Conservation (phyloP, 2,888 invertebrate genomes). For the Polydesmus complanatus region DNA sequence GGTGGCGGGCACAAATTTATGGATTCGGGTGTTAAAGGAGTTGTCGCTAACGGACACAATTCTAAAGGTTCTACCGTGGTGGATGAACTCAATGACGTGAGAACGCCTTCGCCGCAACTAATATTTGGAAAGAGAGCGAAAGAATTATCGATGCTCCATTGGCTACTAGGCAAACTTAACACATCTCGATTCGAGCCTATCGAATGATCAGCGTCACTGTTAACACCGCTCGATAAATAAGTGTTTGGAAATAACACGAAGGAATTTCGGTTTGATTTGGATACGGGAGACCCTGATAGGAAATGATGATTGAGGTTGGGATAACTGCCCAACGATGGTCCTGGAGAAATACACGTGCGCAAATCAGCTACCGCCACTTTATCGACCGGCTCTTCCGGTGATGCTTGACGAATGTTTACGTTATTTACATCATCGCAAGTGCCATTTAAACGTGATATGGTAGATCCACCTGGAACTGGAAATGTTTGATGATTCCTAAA, state of each 20-base stretch:
- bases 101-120: conserved; percentile 8
- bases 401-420: conserved; percentile 22
- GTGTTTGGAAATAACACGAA: not conserved
- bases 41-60: not conserved
- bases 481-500: not conserved
- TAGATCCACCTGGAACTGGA: not conserved
- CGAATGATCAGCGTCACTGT: not conserved
- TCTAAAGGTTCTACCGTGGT: conserved; percentile 5
- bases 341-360: conserved; percentile 17
- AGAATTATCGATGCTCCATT: conserved; percentile 12
- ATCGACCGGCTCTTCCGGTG: conserved; percentile 21
- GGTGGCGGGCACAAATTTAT: conserved; percentile 9
- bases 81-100: conserved; percentile 7
- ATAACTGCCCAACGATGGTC: not conserved
- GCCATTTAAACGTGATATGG: not conserved
- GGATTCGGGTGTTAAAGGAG: not conserved
- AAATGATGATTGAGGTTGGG: not conserved
- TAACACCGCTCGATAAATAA: not conserved
- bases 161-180: conserved; percentile 10
- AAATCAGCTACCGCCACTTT: conserved; percentile 23
- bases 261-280: not conserved
- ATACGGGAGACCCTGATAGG: not conserved
- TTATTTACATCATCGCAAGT: conserved; percentile 15
- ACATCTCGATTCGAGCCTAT: not conserved
- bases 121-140: conserved; percentile 4